A percentile compares a stretch with the other conserved stretches of the same genome.
These are phyloP conservation scores for Peromyscus attwateri DNA, from an alignment of 2,797 vertebrate species.

Conservation along the genomic window DNA sequence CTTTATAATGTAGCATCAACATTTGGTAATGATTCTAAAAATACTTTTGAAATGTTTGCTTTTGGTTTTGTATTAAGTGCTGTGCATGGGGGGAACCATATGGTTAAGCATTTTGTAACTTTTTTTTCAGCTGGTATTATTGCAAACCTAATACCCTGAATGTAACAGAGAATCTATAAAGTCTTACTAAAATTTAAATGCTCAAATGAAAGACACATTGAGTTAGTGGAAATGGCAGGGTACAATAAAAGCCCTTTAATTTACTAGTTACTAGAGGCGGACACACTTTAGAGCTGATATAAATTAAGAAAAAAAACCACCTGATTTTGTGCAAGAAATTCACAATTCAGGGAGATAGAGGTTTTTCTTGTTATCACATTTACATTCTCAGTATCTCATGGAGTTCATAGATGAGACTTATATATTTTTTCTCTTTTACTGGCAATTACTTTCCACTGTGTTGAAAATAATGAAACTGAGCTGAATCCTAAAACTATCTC, in stretches of 20 bases:
- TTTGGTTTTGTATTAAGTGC: constrained; percentile 82
- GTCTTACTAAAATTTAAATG: constrained; percentile 82
- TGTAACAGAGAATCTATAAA: constrained; percentile 74
- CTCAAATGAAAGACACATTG: constrained; percentile 67
- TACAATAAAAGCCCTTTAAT: constrained; percentile 79
- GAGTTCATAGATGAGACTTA: neutral
- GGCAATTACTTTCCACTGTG: constrained; percentile 40
- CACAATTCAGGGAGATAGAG: constrained; percentile 24
- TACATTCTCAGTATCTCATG: neutral
- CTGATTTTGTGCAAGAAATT: constrained; percentile 59
- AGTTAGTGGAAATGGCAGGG: constrained; percentile 58
- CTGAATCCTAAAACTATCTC: constrained; percentile 40
- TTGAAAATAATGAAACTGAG: constrained; percentile 36
- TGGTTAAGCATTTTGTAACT: constrained; percentile 79
- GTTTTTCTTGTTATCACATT: constrained; percentile 62
- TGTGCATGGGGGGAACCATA: constrained; percentile 83
- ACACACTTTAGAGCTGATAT: constrained; percentile 75
- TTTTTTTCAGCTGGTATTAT: constrained; percentile 72
- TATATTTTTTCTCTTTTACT: constrained; percentile 25
- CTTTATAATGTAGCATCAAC: constrained; percentile 82
- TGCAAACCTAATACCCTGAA: constrained; percentile 74
- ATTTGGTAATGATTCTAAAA: constrained; percentile 83
- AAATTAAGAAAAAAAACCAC: constrained; percentile 60
- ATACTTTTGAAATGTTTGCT: constrained; percentile 84
- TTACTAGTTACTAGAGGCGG: constrained; percentile 74